Percentiles rank a stretch among this genome's conserved stretches.
Conservation (phyloP, 1,140 invertebrate genomes). For the Probaryconus sp. region DNA sequence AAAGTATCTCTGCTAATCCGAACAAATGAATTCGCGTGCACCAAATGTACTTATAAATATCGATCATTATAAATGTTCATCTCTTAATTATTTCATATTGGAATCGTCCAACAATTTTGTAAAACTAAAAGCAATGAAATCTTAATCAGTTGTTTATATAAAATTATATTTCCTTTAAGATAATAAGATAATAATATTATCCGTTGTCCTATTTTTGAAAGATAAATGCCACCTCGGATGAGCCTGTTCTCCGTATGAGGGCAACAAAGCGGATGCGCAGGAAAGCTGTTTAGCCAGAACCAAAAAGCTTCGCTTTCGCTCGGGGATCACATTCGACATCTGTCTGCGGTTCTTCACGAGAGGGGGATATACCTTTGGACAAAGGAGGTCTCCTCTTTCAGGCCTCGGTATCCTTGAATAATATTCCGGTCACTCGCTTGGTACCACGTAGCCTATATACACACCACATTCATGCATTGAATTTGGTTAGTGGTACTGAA, state of each 20-base stretch:
- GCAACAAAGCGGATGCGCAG: slow-evolving; percentile 47
- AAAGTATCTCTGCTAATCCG: slow-evolving; percentile 20
- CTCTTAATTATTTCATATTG: too few species aligned
- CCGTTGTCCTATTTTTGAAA: too few species aligned
- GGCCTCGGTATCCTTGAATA: slow-evolving; percentile 59
- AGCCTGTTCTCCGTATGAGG: slow-evolving; percentile 43
- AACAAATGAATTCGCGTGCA: slow-evolving; percentile 22
- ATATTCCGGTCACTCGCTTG: slow-evolving; percentile 52
- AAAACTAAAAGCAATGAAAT: too few species aligned
- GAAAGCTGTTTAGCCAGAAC: slow-evolving; percentile 58
- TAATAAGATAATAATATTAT: too few species aligned
- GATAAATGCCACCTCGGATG: slow-evolving; percentile 30
- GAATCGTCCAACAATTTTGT: too few species aligned
- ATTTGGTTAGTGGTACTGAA: slow-evolving; percentile 27
- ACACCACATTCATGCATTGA: slow-evolving; percentile 20
- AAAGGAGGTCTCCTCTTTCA: slow-evolving; percentile 69
- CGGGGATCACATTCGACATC: slow-evolving; percentile 65
- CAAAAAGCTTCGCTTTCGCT: slow-evolving; percentile 57
- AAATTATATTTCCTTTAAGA: too few species aligned
- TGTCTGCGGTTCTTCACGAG: slow-evolving; percentile 64
- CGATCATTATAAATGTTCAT: too few species aligned
- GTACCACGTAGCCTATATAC: slow-evolving; percentile 29
- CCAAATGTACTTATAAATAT: too few species aligned
- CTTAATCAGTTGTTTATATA: too few species aligned
- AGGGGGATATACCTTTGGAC: slow-evolving; percentile 57